Base-by-base conservation (phyloP, 1,140 invertebrate genomes). In the Caenorhabditis latens region DNA sequence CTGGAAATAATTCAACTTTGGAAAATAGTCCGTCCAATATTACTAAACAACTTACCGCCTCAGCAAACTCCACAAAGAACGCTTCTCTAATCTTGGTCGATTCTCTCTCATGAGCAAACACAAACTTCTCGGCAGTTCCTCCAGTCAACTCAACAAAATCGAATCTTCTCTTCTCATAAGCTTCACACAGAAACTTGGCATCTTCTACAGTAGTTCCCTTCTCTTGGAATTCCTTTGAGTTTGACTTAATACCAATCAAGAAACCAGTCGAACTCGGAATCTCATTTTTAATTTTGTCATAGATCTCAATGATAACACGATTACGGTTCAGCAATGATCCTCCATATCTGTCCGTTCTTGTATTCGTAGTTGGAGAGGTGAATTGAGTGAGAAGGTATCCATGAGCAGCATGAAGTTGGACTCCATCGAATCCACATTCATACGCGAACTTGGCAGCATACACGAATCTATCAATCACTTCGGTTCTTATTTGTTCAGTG, bases 321-420 rank as follows among this genome's bases (percentile, higher is more conserved):
- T 83, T 67, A 21, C 91, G 84, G 75, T 91, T 91, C 21, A 86
- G 71, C 7, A 87, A 9, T 21, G 84, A 82, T 8, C 90, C 90
- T 42, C 90, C 90, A 50, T 91, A 91, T 21, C 91, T 48, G 84
- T 91, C 90, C 0, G 67, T 90, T 21, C 90, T 83, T 21, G 53
- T 65, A 65, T 91, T 91, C 9, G 87, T 87, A 21, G 63, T 84
- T 7, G 90, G 84, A 16, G 88, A 90, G 2, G 88, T 55, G 65
- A 91, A 91, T 79, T 91, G 87, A 14, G 90, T 61, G 4, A 91
- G 53, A 2, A 91, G 75, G 65, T 91, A 91, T 14, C 90, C 90
- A 79, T 92, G 89, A 16, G 91, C 90, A 16, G 50, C 89, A 83
- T 91, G 91, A 21, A 92, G 48, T 83, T 90, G 50, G n/a, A 90